Percentiles rank a stretch among this genome's conserved stretches.
Conservation (phyloP, 64 coral and sea anemone genomes). For the Pocillopora damicornis region DNA sequence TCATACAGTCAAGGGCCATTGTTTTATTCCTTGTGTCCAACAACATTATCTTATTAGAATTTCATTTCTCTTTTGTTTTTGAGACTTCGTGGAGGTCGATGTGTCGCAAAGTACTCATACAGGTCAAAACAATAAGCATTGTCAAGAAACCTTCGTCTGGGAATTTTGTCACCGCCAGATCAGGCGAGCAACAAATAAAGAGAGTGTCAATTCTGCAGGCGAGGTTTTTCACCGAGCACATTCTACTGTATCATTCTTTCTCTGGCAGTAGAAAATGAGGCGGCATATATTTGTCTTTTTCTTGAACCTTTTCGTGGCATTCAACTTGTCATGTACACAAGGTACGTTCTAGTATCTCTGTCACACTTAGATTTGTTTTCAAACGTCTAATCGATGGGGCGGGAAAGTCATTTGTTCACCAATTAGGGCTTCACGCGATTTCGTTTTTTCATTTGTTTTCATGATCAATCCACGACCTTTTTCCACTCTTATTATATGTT, state of each 20-base stretch:
- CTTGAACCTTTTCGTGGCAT: background rate
- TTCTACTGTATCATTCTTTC: no score
- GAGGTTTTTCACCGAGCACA: no score
- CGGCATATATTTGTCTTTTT: background rate
- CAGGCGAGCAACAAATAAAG: no score
- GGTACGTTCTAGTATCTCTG: background rate
- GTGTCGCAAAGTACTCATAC: background rate
- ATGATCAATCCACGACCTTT: no score
- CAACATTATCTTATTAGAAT: background rate
- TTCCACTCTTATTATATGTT: no score
- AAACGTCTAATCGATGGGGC: background rate
- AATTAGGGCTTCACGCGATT: background rate
- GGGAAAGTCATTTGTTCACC: conserved; percentile 1
- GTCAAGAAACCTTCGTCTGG: no score
- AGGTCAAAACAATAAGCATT: background rate
- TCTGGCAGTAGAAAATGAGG: background rate
- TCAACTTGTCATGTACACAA: background rate
- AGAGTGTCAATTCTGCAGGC: no score
- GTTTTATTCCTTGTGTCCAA: background rate
- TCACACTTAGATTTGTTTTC: background rate
- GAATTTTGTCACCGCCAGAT: no score
- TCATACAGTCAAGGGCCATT: background rate
- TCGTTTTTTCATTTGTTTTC: background rate
- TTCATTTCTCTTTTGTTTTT: background rate
- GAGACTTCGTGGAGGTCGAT: background rate